Base-by-base conservation (phyloP, 2,888 invertebrate species). In the Drosophila niveifrons region DNA sequence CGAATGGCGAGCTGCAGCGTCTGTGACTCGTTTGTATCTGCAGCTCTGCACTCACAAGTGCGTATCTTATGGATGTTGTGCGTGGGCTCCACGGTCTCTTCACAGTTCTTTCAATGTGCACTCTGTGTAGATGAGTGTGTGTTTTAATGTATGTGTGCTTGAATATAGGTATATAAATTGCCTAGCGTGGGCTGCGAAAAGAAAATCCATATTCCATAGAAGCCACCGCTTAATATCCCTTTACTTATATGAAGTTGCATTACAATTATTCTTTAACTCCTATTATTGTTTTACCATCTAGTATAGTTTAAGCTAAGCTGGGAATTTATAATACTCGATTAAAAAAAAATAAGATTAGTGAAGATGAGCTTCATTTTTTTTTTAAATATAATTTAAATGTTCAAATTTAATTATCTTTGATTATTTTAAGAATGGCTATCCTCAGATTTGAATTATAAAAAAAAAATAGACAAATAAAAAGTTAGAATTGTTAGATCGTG, bases 1-100 rank as follows among this genome's bases (percentile, higher is more conserved):
- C 50, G 47, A 69, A 72, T 75, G 72, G 75, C 69, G 70, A 47
- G 58, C 52, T 69, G 65, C 75, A 69, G 65, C 74, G 69, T 48
- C 36, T 74, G n/a, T 62, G 59, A 36, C 52, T 58, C 48, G 58
- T 68, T 52, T 41, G 56, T 47, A 36, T 50, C 50, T 64, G 23
- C 63, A 41, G 34, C 57, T 57, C 15, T 43, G 34, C 61, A 56
- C 56, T 64, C 51, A 51, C 34, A 58, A 50, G 3, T 53, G 39
- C 46, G 48, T 52, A 50, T 73, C 64, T 73, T 62, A 18, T 68
- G 57, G 44, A 55, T 59, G 36, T 36, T 10, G 13, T 78, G 74
- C 75, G 78, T 78, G 69, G 78, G 78, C 68, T 68, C 43, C 28
- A 17, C 61, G 23, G 18, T 51, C n/a, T 50, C 13, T 43, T 17